phyloP scores from a whole-genome alignment of 2,888 invertebrate species.

The Drosophila fulvimacula region DNA sequence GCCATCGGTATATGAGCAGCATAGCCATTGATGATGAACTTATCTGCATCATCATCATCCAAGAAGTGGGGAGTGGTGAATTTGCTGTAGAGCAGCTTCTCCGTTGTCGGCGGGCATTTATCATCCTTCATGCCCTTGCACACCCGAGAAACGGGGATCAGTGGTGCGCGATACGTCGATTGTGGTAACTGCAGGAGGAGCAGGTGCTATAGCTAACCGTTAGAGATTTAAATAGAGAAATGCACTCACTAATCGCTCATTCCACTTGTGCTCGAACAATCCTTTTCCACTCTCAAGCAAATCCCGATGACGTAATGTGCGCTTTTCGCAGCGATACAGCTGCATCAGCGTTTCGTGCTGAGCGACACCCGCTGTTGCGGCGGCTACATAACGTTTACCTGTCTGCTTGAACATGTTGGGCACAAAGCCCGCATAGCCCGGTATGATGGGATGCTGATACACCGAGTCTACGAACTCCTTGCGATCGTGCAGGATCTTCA shows the following conservation, averaged over 20 bases:
- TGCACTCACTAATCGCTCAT: constrained; percentile 75
- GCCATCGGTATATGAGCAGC: constrained; percentile 83
- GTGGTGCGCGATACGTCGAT: constrained; percentile 89
- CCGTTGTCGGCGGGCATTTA: constrained; percentile 86
- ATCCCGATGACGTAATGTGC: constrained; percentile 74
- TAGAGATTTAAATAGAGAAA: not conserved
- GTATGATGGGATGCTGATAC: constrained; percentile 90
- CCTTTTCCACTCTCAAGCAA: constrained; percentile 76
- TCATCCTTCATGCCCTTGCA: constrained; percentile 88
- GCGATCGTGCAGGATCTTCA: constrained; percentile 88
- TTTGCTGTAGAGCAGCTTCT: constrained; percentile 77
- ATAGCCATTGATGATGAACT: constrained; percentile 82
- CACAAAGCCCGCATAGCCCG: constrained; percentile 89
- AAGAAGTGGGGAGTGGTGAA: constrained; percentile 83
- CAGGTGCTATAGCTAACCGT: not conserved
- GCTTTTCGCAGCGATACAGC: constrained; percentile 86
- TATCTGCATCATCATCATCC: constrained; percentile 80
- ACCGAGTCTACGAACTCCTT: constrained; percentile 88
- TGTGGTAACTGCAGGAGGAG: constrained; percentile 86
- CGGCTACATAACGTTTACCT: constrained; percentile 90
- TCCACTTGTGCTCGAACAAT: constrained; percentile 73
- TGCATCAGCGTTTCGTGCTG: constrained; percentile 89
- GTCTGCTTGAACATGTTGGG: constrained; percentile 88
- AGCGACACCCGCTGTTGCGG: constrained; percentile 90
- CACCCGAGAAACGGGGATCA: constrained; percentile 89